These are phyloP conservation scores for Rhopalosiphum padi DNA, from an alignment of 1,140 invertebrate species.

Conservation along the genomic window DNA sequence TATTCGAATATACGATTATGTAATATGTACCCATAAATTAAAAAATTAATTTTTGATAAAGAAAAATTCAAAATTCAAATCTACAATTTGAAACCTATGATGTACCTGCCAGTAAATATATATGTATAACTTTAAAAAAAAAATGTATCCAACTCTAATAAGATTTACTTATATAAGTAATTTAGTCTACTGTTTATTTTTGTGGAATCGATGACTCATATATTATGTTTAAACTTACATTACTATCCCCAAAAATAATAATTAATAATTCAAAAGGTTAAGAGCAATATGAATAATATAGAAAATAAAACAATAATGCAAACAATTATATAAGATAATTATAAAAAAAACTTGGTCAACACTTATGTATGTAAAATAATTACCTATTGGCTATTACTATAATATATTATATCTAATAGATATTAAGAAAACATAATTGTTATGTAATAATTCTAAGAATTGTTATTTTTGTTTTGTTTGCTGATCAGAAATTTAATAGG, in stretches of 20 bases:
- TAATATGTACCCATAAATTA: neutral
- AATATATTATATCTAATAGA: too few species aligned
- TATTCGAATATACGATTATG: neutral
- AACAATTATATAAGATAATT: neutral
- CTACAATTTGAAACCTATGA: neutral
- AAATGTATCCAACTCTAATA: neutral
- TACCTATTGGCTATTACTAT: too few species aligned
- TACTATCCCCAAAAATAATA: neutral
- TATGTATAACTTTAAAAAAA: too few species aligned
- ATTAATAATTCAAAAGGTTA: neutral
- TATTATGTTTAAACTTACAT: neutral
- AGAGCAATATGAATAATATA: neutral
- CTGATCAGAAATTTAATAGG: too few species aligned
- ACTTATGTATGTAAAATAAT: neutral
- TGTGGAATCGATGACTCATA: neutral
- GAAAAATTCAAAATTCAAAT: neutral
- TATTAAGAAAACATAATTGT: neutral
- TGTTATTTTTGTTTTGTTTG: too few species aligned
- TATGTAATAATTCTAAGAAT: neutral
- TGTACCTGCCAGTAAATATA: neutral
- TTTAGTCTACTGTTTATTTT: neutral
- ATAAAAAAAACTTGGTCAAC: neutral
- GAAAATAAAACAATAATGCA: neutral
- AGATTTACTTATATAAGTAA: neutral
- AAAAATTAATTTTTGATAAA: neutral